phyloP scores from a whole-genome alignment of 2,113 vertebrate species.

The Turnix velox region DNA sequence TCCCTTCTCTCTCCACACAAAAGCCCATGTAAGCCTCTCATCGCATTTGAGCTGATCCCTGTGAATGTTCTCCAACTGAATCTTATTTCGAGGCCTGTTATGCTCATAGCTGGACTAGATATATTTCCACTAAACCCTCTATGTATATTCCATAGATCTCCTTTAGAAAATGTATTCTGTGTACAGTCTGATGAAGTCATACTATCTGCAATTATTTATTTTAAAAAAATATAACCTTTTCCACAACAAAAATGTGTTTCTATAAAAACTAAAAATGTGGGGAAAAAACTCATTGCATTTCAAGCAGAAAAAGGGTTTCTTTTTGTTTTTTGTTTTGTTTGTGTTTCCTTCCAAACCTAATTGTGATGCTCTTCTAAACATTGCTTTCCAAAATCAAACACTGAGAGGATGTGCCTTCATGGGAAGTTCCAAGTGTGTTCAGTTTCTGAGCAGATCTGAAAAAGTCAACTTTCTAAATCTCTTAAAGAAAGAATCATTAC shows the following conservation, averaged over 20 bases:
- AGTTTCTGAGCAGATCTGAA: neutral
- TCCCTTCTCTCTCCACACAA: neutral
- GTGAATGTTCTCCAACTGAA: neutral
- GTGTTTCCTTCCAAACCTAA: neutral
- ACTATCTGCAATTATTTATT: too few relatives aligned
- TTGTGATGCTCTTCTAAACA: neutral
- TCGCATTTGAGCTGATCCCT: neutral
- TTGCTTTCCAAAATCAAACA: neutral
- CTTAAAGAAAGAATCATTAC: neutral
- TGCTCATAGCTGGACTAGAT: neutral
- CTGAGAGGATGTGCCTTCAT: neutral
- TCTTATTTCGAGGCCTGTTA: neutral
- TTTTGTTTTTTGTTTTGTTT: accelerated
- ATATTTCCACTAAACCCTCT: neutral
- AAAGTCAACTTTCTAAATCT: neutral
- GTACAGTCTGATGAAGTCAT: neutral
- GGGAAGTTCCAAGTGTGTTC: neutral
- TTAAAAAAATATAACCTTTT: neutral
- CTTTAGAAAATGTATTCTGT: neutral
- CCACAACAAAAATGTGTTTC: neutral
- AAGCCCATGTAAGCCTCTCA: accelerated
- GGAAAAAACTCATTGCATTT: neutral
- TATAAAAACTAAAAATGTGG: neutral
- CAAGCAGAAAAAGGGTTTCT: neutral
- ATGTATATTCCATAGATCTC: neutral